phyloP scores from a whole-genome alignment of 2,797 vertebrate species.

The Psittacula echo region DNA sequence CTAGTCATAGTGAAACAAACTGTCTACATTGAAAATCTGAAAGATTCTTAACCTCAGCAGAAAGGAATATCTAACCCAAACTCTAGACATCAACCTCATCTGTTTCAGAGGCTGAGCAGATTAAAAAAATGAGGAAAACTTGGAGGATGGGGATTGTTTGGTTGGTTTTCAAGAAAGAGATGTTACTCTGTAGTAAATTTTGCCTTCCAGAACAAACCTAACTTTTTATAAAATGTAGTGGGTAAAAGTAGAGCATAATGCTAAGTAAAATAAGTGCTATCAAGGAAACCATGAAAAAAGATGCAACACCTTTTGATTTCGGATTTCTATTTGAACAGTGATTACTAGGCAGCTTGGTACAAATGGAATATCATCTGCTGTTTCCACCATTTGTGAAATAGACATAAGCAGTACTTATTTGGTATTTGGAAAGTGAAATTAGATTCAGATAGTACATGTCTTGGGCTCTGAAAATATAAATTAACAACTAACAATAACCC shows the following conservation, averaged over 20 bases:
- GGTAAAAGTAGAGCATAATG: not conserved
- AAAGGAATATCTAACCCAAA: not conserved
- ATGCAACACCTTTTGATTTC: not conserved
- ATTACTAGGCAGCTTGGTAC: not conserved
- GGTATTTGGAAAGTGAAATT: not conserved
- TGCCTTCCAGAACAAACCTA: not conserved
- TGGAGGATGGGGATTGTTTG: not conserved
- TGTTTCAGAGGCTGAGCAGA: not conserved
- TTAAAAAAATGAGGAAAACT: accelerated
- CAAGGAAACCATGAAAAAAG: not conserved
- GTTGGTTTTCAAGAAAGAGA: not conserved
- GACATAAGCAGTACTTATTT: not conserved
- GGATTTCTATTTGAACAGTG: not conserved
- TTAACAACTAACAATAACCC: not conserved
- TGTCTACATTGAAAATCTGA: not conserved
- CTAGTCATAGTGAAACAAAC: not conserved
- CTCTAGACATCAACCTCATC: not conserved
- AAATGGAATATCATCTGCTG: not conserved
- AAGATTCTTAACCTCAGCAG: not conserved
- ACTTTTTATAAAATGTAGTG: not conserved
- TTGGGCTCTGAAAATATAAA: not conserved
- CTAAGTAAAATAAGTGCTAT: not conserved
- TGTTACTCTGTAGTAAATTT: not conserved
- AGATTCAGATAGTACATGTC: not conserved
- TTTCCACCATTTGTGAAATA: not conserved